Percentiles rank a stretch among this genome's conserved stretches.
phyloP scores from a whole-genome alignment of 2,797 vertebrate genomes.

The Sebastes kiyomatsui region DNA sequence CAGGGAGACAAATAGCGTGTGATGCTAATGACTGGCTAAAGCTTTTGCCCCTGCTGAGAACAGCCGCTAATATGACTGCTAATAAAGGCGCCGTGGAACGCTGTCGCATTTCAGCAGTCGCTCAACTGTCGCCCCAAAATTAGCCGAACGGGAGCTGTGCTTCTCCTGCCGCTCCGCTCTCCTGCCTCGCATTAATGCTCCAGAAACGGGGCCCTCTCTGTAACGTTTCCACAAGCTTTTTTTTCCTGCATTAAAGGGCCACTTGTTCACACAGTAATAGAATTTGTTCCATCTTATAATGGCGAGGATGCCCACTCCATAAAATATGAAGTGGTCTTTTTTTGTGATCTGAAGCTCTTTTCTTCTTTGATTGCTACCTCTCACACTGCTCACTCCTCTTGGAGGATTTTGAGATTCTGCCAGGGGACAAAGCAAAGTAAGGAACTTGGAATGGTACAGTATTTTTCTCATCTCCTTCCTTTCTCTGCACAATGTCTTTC shows the following conservation, averaged over 20 bases:
- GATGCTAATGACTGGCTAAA: conserved; percentile 82
- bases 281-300: conserved; percentile 74
- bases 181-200: conserved; percentile 48
- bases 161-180: conserved; percentile 26
- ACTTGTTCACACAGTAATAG: conserved; percentile 70
- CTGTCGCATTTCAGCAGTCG: conserved; percentile 73
- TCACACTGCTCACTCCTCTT: conserved; percentile 30
- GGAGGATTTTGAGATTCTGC: conserved; percentile 45
- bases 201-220: conserved; percentile 38
- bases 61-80: conserved; percentile 79
- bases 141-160: conserved; percentile 65
- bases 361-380: conserved; percentile 69
- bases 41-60: conserved; percentile 77
- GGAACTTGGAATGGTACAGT: conserved; percentile 6
- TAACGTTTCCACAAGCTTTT: conserved; percentile 31
- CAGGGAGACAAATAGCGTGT: conserved; percentile 72
- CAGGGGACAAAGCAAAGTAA: conserved; percentile 25
- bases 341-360: conserved; percentile 69
- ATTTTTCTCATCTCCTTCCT: conserved; percentile 23
- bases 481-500: conserved; percentile 3
- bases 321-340: conserved; percentile 70
- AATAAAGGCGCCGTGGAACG: conserved; percentile 74
- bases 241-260: conserved; percentile 56
- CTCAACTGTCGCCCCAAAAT: conserved; percentile 76
- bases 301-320: conserved; percentile 69